These are phyloP conservation scores for Chouioia cunea DNA, from an alignment of 2,888 invertebrate genomes.

Conservation along the genomic window DNA sequence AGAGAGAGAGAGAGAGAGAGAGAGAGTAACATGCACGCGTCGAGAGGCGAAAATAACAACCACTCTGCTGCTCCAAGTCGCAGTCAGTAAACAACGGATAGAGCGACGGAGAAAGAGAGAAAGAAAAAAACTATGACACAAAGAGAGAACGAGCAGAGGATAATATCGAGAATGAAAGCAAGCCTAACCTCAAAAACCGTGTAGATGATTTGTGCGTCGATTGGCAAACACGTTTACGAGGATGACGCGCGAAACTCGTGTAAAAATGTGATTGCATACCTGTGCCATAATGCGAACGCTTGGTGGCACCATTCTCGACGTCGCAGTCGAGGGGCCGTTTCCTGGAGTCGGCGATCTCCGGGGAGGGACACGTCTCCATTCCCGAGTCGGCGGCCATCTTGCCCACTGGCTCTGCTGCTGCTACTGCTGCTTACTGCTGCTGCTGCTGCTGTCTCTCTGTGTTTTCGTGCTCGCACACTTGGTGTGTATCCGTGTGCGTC, in stretches of 20 bases:
- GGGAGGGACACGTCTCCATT: conserved; percentile 95
- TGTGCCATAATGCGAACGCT: conserved; percentile 91
- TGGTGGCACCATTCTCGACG: conserved; percentile 89
- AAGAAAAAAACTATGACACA: conserved; percentile 6
- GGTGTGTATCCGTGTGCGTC: too few relatives aligned
- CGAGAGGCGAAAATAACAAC: conserved; percentile 19
- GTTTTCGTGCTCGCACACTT: conserved; percentile 13
- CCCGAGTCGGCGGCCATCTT: conserved; percentile 93
- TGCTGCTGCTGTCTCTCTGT: conserved; percentile 21
- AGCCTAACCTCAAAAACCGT: conserved; percentile 34
- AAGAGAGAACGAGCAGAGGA: conserved; percentile 10
- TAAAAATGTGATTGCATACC: conserved; percentile 71
- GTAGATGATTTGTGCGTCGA: background rate
- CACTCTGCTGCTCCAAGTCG: conserved; percentile 12
- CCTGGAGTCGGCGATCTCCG: conserved; percentile 91
- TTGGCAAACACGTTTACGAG: conserved; percentile 20
- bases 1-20: conserved; percentile 20
- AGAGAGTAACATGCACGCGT: conserved; percentile 32
- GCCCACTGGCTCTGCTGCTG: conserved; percentile 54
- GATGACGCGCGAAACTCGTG: background rate
- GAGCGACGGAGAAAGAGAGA: conserved; percentile 17
- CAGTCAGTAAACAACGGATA: conserved; percentile 49
- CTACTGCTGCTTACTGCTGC: conserved; percentile 1
- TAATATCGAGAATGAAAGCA: too few relatives aligned
- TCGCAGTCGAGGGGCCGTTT: conserved; percentile 90